Conservation (phyloP, 2,888 invertebrate genomes). For the Agriopis leucophaearia region DNA sequence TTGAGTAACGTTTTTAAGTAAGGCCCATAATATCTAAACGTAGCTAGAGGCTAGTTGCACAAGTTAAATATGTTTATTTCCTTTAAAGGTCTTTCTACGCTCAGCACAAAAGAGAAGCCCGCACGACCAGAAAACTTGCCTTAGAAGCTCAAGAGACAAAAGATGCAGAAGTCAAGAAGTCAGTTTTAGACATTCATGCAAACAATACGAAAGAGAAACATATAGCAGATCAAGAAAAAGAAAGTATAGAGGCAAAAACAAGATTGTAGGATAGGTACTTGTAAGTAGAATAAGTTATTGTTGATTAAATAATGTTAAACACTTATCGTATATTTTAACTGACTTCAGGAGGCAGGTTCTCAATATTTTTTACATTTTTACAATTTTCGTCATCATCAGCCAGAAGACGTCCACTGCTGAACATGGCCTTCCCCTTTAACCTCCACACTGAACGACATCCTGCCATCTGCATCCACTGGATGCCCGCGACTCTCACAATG, state of each 20-base stretch:
- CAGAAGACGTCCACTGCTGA: too few relatives aligned
- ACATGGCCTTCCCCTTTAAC: too few relatives aligned
- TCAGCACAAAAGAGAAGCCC: constrained; percentile 62
- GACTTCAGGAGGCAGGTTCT: too few relatives aligned
- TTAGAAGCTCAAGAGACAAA: constrained; percentile 63
- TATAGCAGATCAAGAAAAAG: constrained; percentile 18
- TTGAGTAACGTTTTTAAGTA: too few relatives aligned
- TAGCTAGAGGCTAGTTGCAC: too few relatives aligned
- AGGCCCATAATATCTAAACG: too few relatives aligned
- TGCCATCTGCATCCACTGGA: too few relatives aligned
- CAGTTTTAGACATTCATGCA: constrained; percentile 20
- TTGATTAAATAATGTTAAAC: constrained; percentile 4
- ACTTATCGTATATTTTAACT: too few relatives aligned
- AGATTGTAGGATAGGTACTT: constrained; percentile 29
- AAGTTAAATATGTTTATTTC: background rate
- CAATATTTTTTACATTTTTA: too few relatives aligned
- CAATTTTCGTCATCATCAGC: too few relatives aligned
- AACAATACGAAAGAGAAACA: constrained; percentile 24
- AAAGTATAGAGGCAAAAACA: constrained; percentile 38
- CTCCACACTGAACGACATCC: too few relatives aligned
- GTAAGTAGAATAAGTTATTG: constrained; percentile 16
- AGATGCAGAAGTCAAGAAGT: constrained; percentile 42
- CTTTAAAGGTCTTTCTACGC: constrained; percentile 69
- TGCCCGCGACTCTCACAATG: too few relatives aligned
- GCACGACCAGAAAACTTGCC: constrained; percentile 65